Conservation (phyloP, 2,888 invertebrate species). For the Hypomecis atomaria region DNA sequence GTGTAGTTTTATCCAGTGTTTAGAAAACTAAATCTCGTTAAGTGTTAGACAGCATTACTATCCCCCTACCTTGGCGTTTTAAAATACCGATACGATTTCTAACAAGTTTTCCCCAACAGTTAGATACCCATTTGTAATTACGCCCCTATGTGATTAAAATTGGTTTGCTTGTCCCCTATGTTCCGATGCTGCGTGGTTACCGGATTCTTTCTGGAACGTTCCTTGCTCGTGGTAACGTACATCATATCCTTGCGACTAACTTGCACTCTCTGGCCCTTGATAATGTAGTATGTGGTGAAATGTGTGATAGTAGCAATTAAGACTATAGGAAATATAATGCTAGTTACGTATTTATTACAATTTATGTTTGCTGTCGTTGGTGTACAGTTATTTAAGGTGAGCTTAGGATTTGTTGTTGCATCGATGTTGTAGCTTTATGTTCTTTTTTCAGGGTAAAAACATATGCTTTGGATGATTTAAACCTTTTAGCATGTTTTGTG, state of each 20-base stretch:
- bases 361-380: constrained; percentile 99
- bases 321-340: constrained; percentile 99
- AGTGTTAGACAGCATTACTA: constrained; percentile 55
- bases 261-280: constrained; percentile 55
- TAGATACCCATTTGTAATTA: constrained; percentile 46
- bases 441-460: constrained; percentile 3
- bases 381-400: constrained; percentile 99
- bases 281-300: constrained; percentile 98
- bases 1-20: constrained; percentile 61
- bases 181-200: constrained; percentile 70
- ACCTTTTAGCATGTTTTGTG: constrained; percentile 38
- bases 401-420: constrained; percentile 50
- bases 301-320: constrained; percentile 99
- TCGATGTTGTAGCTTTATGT: constrained; percentile 25
- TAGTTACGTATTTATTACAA: constrained; percentile 99
- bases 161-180: constrained; percentile 82
- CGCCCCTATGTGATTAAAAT: constrained; percentile 68
- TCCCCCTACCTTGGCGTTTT: constrained; percentile 83
- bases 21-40: constrained; percentile 48
- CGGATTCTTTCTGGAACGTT: constrained; percentile 61
- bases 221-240: constrained; percentile 74
- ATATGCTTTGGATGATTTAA: constrained; percentile 10
- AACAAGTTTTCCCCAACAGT: constrained; percentile 52
- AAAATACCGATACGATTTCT: constrained; percentile 49
- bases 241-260: constrained; percentile 65